Percentiles rank a stretch among this genome's conserved stretches.
Evolutionary conservation across 2,888 invertebrate species (phyloP).

Genomic region (Andrena hattorfiana): DNA sequence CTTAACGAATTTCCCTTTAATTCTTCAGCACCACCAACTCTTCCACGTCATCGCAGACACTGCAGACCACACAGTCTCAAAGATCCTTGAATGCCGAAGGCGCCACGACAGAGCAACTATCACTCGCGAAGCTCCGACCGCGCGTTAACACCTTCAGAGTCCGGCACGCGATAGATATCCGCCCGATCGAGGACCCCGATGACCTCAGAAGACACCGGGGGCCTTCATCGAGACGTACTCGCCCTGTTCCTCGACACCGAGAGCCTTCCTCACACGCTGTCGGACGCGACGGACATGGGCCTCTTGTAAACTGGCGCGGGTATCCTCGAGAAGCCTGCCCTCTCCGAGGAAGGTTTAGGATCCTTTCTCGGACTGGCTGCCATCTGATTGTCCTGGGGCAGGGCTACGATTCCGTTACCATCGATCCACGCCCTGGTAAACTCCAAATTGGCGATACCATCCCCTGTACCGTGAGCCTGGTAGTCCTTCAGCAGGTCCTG

Average conservation of each 20-base stretch:
- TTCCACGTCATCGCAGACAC: constrained; percentile 2
- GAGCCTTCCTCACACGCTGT: constrained; percentile 77
- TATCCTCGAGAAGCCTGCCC: constrained; percentile 85
- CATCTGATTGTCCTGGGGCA: constrained; percentile 80
- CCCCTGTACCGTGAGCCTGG: constrained; percentile 79
- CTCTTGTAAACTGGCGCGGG: constrained; percentile 86
- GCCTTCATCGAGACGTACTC: constrained; percentile 44
- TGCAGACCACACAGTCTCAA: background rate
- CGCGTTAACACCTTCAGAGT: constrained; percentile 31
- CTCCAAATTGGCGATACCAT: constrained; percentile 88
- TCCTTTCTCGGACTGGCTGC: constrained; percentile 86
- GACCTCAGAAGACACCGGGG: constrained; percentile 37
- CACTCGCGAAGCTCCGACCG: constrained; percentile 20
- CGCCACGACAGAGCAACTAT: constrained; percentile 40
- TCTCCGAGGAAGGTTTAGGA: constrained; percentile 84
- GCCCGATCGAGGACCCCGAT: constrained; percentile 36
- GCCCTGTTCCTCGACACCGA: constrained; percentile 14
- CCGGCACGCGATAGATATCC: constrained; percentile 17
- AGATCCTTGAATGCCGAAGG: constrained; percentile 15
- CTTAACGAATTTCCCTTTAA: background rate
- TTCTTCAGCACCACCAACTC: background rate
- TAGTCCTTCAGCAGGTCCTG: constrained; percentile 89
- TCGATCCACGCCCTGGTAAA: constrained; percentile 91
- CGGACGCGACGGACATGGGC: constrained; percentile 81
- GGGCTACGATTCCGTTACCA: constrained; percentile 89